Conservation (phyloP, 2,113 vertebrate species). For the Heliornis fulica region DNA sequence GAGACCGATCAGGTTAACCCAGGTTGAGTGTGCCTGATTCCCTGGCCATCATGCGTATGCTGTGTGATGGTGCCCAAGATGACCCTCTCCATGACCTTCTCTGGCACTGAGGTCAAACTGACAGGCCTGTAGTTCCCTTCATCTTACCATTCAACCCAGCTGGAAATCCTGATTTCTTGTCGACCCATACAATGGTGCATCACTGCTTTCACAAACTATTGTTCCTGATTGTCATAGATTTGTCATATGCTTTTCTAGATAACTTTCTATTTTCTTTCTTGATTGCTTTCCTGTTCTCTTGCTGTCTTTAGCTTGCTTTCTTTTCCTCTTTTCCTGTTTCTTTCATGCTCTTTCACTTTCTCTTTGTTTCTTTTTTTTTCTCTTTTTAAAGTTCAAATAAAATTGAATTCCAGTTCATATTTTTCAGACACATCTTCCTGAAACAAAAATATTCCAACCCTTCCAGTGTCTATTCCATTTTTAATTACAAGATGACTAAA, state of each 20-base stretch:
- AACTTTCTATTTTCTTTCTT: background rate
- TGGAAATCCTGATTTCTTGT: background rate
- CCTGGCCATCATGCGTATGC: too few relatives aligned
- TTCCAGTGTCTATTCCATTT: background rate
- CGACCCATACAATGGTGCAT: background rate
- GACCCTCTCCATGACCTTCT: too few relatives aligned
- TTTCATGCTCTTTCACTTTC: background rate
- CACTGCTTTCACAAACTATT: background rate
- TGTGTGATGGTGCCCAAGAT: too few relatives aligned
- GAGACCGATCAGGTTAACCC: too few relatives aligned
- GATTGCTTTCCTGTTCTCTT: background rate
- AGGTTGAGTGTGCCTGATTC: too few relatives aligned
- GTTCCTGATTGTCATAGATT: background rate
- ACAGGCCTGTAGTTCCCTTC: too few relatives aligned
- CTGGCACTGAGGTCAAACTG: too few relatives aligned
- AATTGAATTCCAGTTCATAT: background rate
- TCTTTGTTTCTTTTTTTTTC: background rate
- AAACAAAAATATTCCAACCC: background rate
- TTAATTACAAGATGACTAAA: background rate
- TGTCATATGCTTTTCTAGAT: background rate
- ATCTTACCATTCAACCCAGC: rapidly evolving
- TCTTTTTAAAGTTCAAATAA: background rate
- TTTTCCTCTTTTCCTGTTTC: background rate
- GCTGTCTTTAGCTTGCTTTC: background rate
- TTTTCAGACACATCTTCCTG: background rate